Evolutionary conservation across 2,113 vertebrate genomes (phyloP).

Genomic region (Choloepus hoffmanni): DNA sequence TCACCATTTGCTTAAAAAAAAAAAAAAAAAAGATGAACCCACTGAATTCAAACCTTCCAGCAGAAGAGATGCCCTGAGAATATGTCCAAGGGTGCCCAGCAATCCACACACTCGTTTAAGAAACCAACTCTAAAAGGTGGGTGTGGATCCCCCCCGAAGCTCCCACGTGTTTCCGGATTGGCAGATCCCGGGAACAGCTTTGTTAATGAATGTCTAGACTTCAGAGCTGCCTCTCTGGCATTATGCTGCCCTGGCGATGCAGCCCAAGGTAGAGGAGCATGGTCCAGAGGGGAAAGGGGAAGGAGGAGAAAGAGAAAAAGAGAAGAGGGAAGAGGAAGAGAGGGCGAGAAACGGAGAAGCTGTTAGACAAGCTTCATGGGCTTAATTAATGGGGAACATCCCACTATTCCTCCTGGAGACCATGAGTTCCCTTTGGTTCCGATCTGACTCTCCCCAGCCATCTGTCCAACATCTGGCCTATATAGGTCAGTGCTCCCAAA

Average conservation of each 20-base stretch:
- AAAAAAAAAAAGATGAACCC: neutral
- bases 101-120: neutral
- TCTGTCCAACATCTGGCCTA: constrained; percentile 72
- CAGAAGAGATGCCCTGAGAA: neutral
- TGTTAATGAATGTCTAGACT: neutral
- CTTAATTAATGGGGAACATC: constrained; percentile 55
- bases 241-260: neutral
- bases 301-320: too few species aligned
- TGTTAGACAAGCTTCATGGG: neutral
- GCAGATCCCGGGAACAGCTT: neutral
- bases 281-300: neutral
- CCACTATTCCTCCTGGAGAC: neutral
- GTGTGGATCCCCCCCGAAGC: neutral
- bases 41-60: neutral
- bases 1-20: too few species aligned
- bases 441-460: constrained; percentile 25
- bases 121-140: neutral
- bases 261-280: neutral
- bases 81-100: neutral
- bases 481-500: constrained; percentile 53
- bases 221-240: neutral
- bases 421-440: constrained; percentile 5
- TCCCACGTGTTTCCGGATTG: neutral
- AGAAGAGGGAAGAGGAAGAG: neutral
- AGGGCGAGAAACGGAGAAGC: rapidly evolving